Evolutionary conservation across 2,113 vertebrate species (phyloP), one percentile per base, ranked within the genome.

Genomic region (Phainopepla nitens): DNA sequence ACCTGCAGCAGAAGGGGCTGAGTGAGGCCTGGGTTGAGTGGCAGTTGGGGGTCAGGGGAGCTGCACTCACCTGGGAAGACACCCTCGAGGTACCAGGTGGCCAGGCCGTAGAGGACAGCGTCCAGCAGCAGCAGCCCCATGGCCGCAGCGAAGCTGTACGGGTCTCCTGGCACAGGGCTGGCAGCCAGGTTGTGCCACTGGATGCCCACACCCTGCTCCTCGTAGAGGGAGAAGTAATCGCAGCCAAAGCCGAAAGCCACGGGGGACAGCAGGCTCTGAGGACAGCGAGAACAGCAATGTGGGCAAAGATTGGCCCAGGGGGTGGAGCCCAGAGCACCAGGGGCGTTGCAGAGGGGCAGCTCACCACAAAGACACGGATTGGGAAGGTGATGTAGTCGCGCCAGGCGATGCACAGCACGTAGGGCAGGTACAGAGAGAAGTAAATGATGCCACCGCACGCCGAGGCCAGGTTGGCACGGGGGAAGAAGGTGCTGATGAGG

Each of bases 161-260:
- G 58, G 33, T 99, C 99, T 65, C 98, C 99, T 3, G 98, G 98
- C 68, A 98, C 66, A 0, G 99, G 98, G 68, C 98, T 99, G 66
- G 96, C 56, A 22, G 65, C 94, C 75, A 99, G 17, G 95, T 99
- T 99, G 96, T 97, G 94, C 99, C 99, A 99, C 97, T 98, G 99
- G 31, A 98, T 98, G 18, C 99, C 99, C 51, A 98, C 93, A 0
- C 99, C 99, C 91, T 99, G 99, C 85, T 99, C 99, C 93, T 99
- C 99, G 2, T 98, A 99, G 89, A 99, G 98, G 33, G 98, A 98
- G 93, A 99, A 98, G 94, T 98, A 99, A 96, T 99, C 99, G 1
- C 99, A 99, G 56, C 99, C 99, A 0, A 99, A 99, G 18, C 99
- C 99, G 0, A 99, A 99, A n/a, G 99, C 99, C 82, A 99, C 99